Evolutionary conservation across 2,888 invertebrate genomes (phyloP).

Genomic region (Orchesellides sinensis): DNA sequence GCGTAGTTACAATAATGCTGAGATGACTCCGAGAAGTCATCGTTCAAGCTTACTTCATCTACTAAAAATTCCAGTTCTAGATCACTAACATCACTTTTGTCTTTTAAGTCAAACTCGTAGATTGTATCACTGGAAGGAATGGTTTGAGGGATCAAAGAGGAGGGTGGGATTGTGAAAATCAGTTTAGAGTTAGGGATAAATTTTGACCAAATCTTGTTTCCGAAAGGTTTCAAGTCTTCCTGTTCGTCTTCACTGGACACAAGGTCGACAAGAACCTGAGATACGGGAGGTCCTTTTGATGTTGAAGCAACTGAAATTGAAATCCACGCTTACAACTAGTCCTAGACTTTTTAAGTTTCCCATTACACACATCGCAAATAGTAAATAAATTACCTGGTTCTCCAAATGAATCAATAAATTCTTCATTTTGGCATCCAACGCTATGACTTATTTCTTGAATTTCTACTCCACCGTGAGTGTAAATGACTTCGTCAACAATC

Average conservation of each 20-base stretch:
- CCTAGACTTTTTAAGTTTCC: no score
- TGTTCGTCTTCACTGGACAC: constrained; percentile 67
- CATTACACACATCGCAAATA: no score
- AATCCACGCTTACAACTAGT: background rate
- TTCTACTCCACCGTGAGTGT: constrained; percentile 57
- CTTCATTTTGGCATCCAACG: constrained; percentile 44
- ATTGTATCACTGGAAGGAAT: constrained; percentile 41
- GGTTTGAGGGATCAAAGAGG: constrained; percentile 57
- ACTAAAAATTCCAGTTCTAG: constrained; percentile 64
- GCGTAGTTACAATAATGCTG: background rate
- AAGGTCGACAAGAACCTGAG: constrained; percentile 60
- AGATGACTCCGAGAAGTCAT: constrained; percentile 27
- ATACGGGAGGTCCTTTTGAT: constrained; percentile 26
- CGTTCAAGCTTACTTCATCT: constrained; percentile 61
- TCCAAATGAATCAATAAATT: constrained; percentile 1
- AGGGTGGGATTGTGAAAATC: constrained; percentile 62
- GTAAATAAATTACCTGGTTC: no score
- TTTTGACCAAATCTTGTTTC: constrained; percentile 62
- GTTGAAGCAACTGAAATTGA: constrained; percentile 54
- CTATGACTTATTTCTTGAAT: constrained; percentile 68
- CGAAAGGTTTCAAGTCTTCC: constrained; percentile 40
- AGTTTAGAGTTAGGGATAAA: constrained; percentile 64
- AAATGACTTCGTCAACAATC: constrained; percentile 69
- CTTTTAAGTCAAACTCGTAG: constrained; percentile 53
- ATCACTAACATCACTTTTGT: constrained; percentile 58